phyloP scores from a whole-genome alignment of 1,140 invertebrate genomes.

The Akabosia matsudoensis region DNA sequence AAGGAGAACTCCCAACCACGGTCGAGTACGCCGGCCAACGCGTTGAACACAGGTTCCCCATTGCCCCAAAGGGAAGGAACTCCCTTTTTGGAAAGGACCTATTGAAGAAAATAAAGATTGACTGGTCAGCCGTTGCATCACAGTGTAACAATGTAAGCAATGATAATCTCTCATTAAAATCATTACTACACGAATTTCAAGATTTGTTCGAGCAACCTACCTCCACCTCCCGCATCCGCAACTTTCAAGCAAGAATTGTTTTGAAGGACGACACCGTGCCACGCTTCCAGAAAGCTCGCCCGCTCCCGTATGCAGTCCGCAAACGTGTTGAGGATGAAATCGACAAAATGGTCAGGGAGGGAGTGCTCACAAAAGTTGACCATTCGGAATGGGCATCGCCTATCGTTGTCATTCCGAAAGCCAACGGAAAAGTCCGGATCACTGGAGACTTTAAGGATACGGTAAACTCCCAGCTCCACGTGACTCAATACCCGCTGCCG shows the following conservation, averaged over 20 bases:
- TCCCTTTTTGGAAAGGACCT: constrained; percentile 10
- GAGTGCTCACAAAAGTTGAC: neutral
- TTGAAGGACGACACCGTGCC: constrained; percentile 1
- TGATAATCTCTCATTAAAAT: neutral
- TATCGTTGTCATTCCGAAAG: constrained; percentile 51
- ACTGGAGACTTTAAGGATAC: constrained; percentile 52
- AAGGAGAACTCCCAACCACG: neutral
- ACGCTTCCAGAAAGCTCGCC: constrained; percentile 15
- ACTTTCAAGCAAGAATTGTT: constrained; percentile 20
- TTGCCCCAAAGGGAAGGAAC: neutral
- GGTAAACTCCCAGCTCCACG: constrained; percentile 43
- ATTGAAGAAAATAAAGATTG: neutral
- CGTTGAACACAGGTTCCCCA: neutral
- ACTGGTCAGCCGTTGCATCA: neutral
- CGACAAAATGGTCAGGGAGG: neutral
- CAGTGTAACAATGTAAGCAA: neutral
- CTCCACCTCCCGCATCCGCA: neutral
- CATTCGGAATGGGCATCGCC: constrained; percentile 50
- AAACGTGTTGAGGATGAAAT: constrained; percentile 5
- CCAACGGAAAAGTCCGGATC: constrained; percentile 48
- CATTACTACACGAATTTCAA: constrained; percentile 24
- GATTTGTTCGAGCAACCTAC: constrained; percentile 24
- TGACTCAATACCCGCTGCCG: constrained; percentile 44
- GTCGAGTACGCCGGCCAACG: neutral
- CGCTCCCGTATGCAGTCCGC: constrained; percentile 16